Base-by-base conservation (phyloP, 2,113 vertebrate species). In the Aphelocoma coerulescens region DNA sequence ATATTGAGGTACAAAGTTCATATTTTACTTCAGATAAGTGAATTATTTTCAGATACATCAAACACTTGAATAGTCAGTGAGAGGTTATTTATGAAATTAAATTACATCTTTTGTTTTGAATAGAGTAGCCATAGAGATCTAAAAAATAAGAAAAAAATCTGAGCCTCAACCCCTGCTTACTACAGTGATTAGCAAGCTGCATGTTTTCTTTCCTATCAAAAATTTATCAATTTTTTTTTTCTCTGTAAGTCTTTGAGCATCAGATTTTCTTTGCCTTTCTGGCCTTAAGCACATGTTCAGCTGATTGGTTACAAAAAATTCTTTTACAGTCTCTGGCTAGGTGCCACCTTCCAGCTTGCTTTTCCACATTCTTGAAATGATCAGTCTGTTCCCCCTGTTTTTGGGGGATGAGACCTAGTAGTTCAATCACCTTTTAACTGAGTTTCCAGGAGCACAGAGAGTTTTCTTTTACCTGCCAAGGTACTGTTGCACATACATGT, bases 361-460 rank as follows among this genome's bases (percentile, higher is more conserved):
- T 69, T 94, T 92, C 72, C 55, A 80, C 76, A 71, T 86, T 92
- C 89, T 77, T 86, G 59, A 91, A 83, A 84, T 73, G 33, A 84
- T 79, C 61, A 72, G 13, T 69, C 66, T 76, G 52, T 79, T 92
- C 20, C 30, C 23, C 15, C 6, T 78, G 11, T n/a, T 80, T 43
- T n/a, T 11, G 5, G 20, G 24, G 9, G 13, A 59, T 52, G 37
- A 81, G 37, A 78, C 8, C 15, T 89, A 5, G 2, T 30, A 15
- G 30, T 72, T 92, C 54, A 61, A 17, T 13, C 44, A 48, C 27
- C 5, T 65, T 84, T 62, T 24, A 37, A 14, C 28, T 55, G n/a
- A 83, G 26, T 48, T 92, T 65, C 39, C 8, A 10, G n/a, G 15
- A 88, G 39, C n/a, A 74, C 24, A 87, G 49, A 37, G 9, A 37